Base-by-base conservation (phyloP, 2,888 invertebrate genomes). In the Hymenopus coronatus region DNA sequence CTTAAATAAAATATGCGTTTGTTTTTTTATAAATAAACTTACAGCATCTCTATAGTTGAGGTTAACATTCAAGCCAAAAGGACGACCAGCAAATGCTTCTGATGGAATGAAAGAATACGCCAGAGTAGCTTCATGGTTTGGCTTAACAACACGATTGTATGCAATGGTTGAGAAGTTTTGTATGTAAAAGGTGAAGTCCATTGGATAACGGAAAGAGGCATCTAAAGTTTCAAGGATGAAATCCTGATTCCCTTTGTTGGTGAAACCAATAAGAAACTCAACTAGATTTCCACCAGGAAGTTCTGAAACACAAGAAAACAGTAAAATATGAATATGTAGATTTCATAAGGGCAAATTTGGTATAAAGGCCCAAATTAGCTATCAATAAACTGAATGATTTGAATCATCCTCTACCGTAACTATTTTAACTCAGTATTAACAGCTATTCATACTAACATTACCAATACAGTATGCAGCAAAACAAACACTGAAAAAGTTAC, bases 121-220 rank as follows among this genome's bases (percentile, higher is more conserved):
- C 89, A 99, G 96, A 0, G 99, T 98, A 2, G 98, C 98, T 94
- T 99, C 98, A 91, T 98, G 97, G 88, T 96, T 96, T 0, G 99
- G 97, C 91, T 97, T 97, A 0, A 99, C 98, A 91, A 97, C 95
- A 91, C 97, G 96, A 92, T 98, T 97, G 94, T 97, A 98, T 1
- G 96, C 96, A 92, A 98, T 95, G 0, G 98, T 97, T 0, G 99
- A 98, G 94, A 99, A 99, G 94, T 99, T 99, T 94, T 99, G 99
- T 91, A 99, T 98, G 94, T 97, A 98, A 94, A 98, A 99, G 91
- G 97, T 98, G 94, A 98, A 99, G 94, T 99, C 99, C 97, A 99
- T 98, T 14, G 99, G 99, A 93, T 99, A 99, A 91, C 99, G 97
- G 96, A 99, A 99, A 0, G 99, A 99, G 0, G 99, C 99, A 92